phyloP scores from a whole-genome alignment of 2,888 invertebrate species.

The Arge pagana region DNA sequence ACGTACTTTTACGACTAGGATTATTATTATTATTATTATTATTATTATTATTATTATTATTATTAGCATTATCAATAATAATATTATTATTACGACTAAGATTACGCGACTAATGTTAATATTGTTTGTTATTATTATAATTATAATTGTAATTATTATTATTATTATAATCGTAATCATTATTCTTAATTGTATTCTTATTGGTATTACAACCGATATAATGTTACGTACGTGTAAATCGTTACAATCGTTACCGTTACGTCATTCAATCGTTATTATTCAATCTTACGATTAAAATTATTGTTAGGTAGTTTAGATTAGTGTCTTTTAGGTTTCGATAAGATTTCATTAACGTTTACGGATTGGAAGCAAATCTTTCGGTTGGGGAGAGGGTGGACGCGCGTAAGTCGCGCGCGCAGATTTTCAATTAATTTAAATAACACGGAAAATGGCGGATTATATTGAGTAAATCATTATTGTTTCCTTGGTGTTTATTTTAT shows the following conservation, averaged over 20 bases:
- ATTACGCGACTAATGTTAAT: neutral
- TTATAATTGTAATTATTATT: neutral
- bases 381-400: too few species aligned
- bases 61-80: neutral
- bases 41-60: neutral
- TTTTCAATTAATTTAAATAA: too few species aligned
- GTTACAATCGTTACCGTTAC: neutral
- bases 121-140: neutral
- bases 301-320: constrained; percentile 56
- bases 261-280: neutral
- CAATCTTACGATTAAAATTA: constrained; percentile 53
- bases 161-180: neutral
- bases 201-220: neutral
- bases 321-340: constrained; percentile 45
- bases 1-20: too few species aligned
- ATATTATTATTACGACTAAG: neutral
- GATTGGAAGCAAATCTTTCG: constrained; percentile 55
- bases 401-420: too few species aligned
- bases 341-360: constrained; percentile 48
- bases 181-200: neutral
- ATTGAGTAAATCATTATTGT: too few species aligned
- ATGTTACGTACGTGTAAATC: neutral
- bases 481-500: too few species aligned
- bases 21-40: too few species aligned
- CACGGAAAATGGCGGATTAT: too few species aligned